phyloP scores from a whole-genome alignment of 1,140 invertebrate genomes.

The Portunus trituberculatus region DNA sequence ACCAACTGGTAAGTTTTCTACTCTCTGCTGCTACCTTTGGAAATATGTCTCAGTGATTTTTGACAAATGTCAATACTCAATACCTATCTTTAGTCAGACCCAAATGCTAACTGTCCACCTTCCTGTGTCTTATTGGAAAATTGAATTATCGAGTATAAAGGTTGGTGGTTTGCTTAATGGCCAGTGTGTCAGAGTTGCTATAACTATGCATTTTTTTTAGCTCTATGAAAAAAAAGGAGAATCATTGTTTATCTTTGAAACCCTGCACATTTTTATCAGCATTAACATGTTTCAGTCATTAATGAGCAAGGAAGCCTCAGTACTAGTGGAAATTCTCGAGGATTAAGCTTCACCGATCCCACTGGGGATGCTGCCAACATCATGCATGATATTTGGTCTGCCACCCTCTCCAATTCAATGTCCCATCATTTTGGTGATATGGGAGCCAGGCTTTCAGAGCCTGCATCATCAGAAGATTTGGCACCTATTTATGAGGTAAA shows the following conservation, averaged over 20 bases:
- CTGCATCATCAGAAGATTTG: background rate
- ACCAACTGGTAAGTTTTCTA: background rate
- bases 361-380: conserved; percentile 80
- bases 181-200: no score
- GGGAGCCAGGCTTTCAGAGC: background rate
- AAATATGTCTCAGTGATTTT: no score
- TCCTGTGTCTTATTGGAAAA: no score
- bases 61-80: no score
- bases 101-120: no score
- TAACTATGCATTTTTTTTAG: no score
- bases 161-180: no score
- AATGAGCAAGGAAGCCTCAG: conserved; percentile 40
- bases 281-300: background rate
- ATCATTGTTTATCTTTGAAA: no score
- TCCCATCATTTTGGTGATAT: conserved; percentile 33
- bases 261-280: no score
- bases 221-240: background rate
- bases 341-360: conserved; percentile 78
- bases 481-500: conserved; percentile 63
- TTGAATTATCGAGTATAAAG: no score
- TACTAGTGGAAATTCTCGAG: conserved; percentile 39
- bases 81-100: no score
- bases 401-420: conserved; percentile 48
- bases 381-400: conserved; percentile 77
- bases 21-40: background rate